phyloP scores from a whole-genome alignment of 2,113 vertebrate species.

The Proteles cristata region DNA sequence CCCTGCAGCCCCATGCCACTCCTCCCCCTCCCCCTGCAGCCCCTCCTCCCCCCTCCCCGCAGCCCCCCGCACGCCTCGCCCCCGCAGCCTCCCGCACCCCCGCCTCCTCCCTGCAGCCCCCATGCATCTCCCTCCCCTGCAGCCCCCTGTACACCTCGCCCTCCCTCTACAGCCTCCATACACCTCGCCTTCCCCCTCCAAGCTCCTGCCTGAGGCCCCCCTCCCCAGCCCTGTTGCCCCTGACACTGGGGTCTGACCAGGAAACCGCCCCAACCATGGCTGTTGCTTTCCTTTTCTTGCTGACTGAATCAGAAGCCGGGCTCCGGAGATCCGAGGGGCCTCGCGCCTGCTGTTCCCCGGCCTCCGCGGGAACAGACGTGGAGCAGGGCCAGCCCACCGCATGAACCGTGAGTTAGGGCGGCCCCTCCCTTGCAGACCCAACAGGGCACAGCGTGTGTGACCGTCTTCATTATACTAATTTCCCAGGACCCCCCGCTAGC shows the following conservation, averaged over 20 bases:
- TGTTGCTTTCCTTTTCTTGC: accelerated
- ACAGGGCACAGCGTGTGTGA: accelerated
- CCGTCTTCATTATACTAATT: background rate
- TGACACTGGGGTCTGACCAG: accelerated
- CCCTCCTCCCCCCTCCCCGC: too few relatives aligned
- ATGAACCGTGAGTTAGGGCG: accelerated
- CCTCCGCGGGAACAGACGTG: accelerated
- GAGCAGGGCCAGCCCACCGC: too few relatives aligned
- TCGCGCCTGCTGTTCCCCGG: accelerated
- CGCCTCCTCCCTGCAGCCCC: too few relatives aligned
- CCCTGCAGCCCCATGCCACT: too few relatives aligned
- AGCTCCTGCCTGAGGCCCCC: background rate
- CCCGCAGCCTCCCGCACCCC: too few relatives aligned
- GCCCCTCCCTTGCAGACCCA: accelerated
- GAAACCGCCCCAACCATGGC: accelerated
- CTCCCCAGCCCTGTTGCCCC: background rate
- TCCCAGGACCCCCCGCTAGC: background rate
- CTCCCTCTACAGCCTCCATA: too few relatives aligned
- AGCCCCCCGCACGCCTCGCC: too few relatives aligned
- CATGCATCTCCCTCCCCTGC: too few relatives aligned
- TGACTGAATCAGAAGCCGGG: too few relatives aligned
- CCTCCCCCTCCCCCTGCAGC: too few relatives aligned
- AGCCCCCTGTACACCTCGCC: too few relatives aligned
- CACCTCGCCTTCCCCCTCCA: background rate
- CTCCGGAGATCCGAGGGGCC: background rate